Evolutionary conservation across 2,113 vertebrate genomes (phyloP).

Genomic region (Pyrgilauda ruficollis): DNA sequence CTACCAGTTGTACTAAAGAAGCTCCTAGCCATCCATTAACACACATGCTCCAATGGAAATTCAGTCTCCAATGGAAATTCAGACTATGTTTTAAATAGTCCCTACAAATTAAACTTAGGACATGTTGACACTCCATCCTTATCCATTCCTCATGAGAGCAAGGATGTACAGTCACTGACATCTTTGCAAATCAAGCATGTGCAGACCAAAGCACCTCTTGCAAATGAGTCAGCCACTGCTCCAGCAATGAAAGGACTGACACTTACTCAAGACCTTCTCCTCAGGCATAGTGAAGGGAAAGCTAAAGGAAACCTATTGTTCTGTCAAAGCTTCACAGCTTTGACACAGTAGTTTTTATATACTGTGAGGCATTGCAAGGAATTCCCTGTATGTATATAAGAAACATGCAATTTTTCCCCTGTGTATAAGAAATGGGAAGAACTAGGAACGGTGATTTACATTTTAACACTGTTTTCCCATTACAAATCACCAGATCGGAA

Average conservation of each 20-base stretch:
- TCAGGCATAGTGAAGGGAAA: not conserved
- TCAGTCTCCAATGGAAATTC: not conserved
- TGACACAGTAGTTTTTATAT: not conserved
- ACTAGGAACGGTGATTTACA: not conserved
- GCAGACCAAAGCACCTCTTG: not conserved
- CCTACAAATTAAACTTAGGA: not conserved
- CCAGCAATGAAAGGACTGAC: not conserved
- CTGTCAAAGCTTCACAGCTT: not conserved
- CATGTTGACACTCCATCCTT: not conserved
- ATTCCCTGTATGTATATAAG: not conserved
- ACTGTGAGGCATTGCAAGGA: not conserved
- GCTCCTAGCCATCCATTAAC: not conserved
- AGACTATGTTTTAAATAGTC: not conserved
- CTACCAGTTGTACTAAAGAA: not conserved
- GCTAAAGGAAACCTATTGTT: conserved; percentile 17
- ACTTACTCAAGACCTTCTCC: not conserved
- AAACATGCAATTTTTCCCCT: not conserved
- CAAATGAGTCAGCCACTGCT: not conserved
- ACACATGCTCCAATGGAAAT: not conserved
- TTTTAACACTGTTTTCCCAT: not conserved
- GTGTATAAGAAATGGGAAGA: not conserved
- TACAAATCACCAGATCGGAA: not conserved
- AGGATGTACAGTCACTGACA: not conserved
- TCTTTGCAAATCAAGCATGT: not conserved
- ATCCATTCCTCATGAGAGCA: not conserved